Percentiles rank a stretch among this genome's conserved stretches.
phyloP scores from a whole-genome alignment of 2,888 invertebrate species.

The Arctia plantaginis region DNA sequence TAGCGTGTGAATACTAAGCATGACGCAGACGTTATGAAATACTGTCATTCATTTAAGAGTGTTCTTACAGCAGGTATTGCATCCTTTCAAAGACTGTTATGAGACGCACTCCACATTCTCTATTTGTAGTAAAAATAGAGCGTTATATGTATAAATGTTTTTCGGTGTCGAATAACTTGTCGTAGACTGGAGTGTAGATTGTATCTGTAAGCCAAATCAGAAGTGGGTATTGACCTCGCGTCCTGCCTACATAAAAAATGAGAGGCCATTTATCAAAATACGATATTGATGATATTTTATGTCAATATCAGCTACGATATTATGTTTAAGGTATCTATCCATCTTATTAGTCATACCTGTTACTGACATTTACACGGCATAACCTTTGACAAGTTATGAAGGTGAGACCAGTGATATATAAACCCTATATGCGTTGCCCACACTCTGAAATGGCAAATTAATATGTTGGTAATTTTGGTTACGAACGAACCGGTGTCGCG shows the following conservation, averaged over 20 bases:
- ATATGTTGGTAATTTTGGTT: no score
- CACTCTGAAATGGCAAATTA: no score
- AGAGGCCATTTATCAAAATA: constrained; percentile 56
- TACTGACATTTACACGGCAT: constrained; percentile 9
- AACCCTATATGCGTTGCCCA: no score
- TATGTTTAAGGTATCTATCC: constrained; percentile 18
- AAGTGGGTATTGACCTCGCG: constrained; percentile 54
- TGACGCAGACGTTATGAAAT: no score
- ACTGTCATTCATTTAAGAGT: no score
- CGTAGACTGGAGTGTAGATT: constrained; percentile 13
- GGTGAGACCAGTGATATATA: not conserved
- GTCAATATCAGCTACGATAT: constrained; percentile 30
- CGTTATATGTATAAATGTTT: not conserved
- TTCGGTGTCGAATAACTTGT: constrained; percentile 16
- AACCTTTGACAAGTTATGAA: constrained; percentile 10
- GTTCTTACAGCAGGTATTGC: not conserved
- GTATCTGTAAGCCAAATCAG: constrained; percentile 46
- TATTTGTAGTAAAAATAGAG: not conserved
- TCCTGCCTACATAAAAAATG: constrained; percentile 61
- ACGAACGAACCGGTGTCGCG: no score
- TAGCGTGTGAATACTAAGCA: no score
- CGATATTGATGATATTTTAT: constrained; percentile 33
- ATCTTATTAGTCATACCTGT: constrained; percentile 5
- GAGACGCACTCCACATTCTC: not conserved
- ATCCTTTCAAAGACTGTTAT: not conserved